These are phyloP conservation scores for Cremastinae sp. DNA, from an alignment of 2,888 invertebrate genomes.

Conservation along the genomic window DNA sequence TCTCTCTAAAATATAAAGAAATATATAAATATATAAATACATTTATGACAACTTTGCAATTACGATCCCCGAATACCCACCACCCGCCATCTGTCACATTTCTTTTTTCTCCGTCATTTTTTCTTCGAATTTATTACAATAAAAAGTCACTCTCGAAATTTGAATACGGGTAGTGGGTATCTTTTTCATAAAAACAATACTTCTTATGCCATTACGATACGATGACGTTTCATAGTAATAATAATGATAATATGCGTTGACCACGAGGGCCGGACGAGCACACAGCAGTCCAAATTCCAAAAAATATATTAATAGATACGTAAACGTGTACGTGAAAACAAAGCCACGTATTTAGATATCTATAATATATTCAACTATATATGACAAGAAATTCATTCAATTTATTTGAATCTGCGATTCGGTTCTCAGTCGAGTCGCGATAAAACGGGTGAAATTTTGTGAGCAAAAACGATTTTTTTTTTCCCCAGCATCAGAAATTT, in stretches of 20 bases:
- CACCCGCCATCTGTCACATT: conserved; percentile 51
- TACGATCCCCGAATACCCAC: conserved; percentile 65
- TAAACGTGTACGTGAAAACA: too few relatives aligned
- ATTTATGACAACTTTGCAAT: conserved; percentile 65
- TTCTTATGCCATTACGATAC: conserved; percentile 60
- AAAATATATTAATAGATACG: too few relatives aligned
- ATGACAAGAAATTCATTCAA: conserved; percentile 73
- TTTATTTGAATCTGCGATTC: conserved; percentile 35
- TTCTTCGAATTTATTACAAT: conserved; percentile 18
- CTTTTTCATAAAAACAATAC: conserved; percentile 39
- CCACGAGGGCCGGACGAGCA: conserved; percentile 69
- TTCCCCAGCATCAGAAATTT: conserved; percentile 1
- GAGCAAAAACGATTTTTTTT: conserved; percentile 9
- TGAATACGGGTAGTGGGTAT: conserved; percentile 53
- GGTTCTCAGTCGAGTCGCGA: conserved; percentile 40
- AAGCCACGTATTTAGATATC: too few relatives aligned
- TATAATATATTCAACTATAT: conserved; percentile 53
- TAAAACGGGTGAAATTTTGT: too few relatives aligned
- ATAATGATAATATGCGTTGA: conserved; percentile 48
- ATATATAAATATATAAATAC: conserved; percentile 62
- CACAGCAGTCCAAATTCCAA: conserved; percentile 70
- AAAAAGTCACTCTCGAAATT: neutral
- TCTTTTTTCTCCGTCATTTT: neutral
- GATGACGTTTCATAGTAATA: too few relatives aligned
- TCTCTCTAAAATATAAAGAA: conserved; percentile 71